Evolutionary conservation across 2,888 invertebrate species (phyloP).

Genomic region (Mythimna ferrago): DNA sequence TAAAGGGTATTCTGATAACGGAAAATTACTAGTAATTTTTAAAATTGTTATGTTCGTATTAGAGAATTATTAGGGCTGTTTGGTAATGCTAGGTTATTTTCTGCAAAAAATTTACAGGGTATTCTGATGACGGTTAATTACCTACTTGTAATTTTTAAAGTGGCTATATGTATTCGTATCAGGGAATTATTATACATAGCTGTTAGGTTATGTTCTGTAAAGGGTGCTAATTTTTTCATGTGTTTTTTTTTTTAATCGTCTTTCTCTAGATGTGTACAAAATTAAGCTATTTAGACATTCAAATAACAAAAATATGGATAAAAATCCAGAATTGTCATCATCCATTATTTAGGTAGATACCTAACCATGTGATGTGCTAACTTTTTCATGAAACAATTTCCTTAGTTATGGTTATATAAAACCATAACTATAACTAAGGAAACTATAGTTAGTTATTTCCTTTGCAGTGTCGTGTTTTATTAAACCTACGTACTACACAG

Average conservation of each 20-base stretch:
- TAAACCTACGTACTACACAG: slow-evolving; percentile 97
- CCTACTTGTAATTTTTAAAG: background rate
- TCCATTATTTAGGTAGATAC: no score
- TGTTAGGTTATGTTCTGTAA: no score
- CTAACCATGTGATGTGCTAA: background rate
- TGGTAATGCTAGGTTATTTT: background rate
- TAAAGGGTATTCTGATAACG: background rate
- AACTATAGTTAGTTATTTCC: background rate
- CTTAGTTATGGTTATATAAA: slow-evolving; percentile 21
- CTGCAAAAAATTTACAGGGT: background rate
- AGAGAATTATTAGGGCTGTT: no score
- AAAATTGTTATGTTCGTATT: background rate
- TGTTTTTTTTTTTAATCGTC: no score
- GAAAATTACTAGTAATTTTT: background rate
- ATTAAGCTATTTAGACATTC: no score
- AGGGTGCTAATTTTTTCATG: background rate
- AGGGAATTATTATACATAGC: no score
- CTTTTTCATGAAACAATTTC: background rate
- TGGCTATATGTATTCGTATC: background rate
- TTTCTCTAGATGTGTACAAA: no score
- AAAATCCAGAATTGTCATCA: no score
- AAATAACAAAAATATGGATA: no score
- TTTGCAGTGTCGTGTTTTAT: slow-evolving; percentile 95
- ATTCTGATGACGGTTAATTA: background rate
- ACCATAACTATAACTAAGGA: no score